Base-by-base conservation (phyloP, 2,113 vertebrate species). In the Dipodomys stephensi region DNA sequence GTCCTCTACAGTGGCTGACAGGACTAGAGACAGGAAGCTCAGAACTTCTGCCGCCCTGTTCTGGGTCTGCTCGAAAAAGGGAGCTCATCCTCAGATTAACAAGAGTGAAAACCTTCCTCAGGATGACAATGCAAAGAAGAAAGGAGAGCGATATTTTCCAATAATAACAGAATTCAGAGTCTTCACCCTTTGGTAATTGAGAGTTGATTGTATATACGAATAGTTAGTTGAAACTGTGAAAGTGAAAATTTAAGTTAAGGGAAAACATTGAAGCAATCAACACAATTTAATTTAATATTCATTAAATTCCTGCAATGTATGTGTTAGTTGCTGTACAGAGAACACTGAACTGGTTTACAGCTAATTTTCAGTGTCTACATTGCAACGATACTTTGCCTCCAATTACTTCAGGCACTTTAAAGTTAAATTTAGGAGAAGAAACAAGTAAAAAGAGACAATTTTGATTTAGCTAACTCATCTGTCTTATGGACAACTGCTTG, bases 201-300 rank as follows among this genome's bases (percentile, higher is more conserved):
- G 72, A 93, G 93, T 71, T 95, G 89, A 78, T 39, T 94, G 49
- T 81, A 71, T 94, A 82, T 83, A 91, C 82, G 85, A 93, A 94
- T 79, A 94, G 94, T 93, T 85, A 92, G 81, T n/a, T 93, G n/a
- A 65, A 96, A 94, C 87, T 83, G 87, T 92, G 93, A 92, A 91
- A 90, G 81, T 90, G 93, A 90, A 96, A 95, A 92, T 93, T 94
- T 64, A 96, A 84, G 87, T 92, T 95, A 95, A 96, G 53, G 62
- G 83, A 96, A 95, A 92, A 76, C 92, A 94, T 19, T 85, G 90
- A 95, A 79, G 78, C 95, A 96, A 96, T 96, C 94, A 93, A 94
- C 87, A 90, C 93, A 92, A 87, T 95, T 96, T 95, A 96, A 92
- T 95, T 96, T 96, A 92, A 88, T 96, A 93, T 95, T 97, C 90